These are phyloP conservation scores for Numida meleagris DNA, from an alignment of 2,113 vertebrate species.

Conservation along the genomic window DNA sequence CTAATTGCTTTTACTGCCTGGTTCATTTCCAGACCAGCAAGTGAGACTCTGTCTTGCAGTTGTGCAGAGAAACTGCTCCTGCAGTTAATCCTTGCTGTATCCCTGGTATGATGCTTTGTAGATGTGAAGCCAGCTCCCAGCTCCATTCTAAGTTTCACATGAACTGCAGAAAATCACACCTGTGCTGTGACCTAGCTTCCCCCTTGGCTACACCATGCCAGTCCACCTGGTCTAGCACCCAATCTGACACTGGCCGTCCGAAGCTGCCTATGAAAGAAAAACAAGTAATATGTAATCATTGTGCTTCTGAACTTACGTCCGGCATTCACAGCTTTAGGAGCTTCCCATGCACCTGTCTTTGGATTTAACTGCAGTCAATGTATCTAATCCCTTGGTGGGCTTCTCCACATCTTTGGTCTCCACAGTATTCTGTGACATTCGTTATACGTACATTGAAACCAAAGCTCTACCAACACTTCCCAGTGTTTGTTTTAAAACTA, in stretches of 20 bases:
- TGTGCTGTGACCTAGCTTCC: background rate
- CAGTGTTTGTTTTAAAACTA: background rate
- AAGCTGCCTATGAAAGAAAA: background rate
- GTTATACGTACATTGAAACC: background rate
- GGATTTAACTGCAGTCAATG: background rate
- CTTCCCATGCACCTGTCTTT: background rate
- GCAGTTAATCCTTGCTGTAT: background rate
- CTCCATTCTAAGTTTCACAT: background rate
- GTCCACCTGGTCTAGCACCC: accelerated
- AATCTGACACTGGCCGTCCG: background rate
- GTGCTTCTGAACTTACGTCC: background rate
- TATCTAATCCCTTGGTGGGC: background rate
- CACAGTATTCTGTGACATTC: background rate
- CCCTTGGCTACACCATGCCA: background rate
- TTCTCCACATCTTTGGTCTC: background rate
- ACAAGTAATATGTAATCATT: background rate
- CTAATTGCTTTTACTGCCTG: slow-evolving; percentile 74
- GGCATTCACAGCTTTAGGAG: background rate
- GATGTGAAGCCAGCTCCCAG: background rate
- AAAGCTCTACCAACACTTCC: background rate
- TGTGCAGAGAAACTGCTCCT: slow-evolving; percentile 6
- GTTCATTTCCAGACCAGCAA: slow-evolving; percentile 71
- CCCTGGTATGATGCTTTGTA: background rate
- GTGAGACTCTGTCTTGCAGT: slow-evolving; percentile 64
- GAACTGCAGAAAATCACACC: background rate